These are phyloP conservation scores for Cheilosia impressa DNA, from an alignment of 2,888 invertebrate species.

Conservation along the genomic window DNA sequence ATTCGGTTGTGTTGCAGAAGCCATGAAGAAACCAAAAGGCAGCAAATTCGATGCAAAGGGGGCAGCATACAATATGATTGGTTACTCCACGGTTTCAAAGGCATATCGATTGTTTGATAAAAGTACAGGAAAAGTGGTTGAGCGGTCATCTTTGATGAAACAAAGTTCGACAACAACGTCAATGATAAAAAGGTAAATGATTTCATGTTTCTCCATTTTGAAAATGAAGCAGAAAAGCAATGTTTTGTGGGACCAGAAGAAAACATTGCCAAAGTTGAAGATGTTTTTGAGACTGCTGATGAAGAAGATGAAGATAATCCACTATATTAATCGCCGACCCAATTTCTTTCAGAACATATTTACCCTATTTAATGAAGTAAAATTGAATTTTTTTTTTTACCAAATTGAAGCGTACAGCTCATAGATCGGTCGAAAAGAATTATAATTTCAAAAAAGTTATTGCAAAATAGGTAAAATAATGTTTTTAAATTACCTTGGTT, in stretches of 20 bases:
- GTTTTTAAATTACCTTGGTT: no score
- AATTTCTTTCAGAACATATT: no score
- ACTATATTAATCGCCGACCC: no score
- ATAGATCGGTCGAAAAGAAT: no score
- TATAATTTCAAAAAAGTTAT: no score
- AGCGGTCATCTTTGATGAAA: constrained; percentile 48
- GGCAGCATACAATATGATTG: constrained; percentile 51
- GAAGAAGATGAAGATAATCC: constrained; percentile 10
- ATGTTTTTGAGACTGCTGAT: constrained; percentile 14
- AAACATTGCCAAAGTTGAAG: constrained; percentile 15
- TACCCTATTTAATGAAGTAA: no score
- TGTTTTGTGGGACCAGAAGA: neutral
- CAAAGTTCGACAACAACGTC: constrained; percentile 7
- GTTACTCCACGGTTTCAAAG: constrained; percentile 52
- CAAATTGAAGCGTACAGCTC: no score
- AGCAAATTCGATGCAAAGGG: constrained; percentile 65
- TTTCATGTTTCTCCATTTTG: neutral
- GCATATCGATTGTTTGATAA: constrained; percentile 42
- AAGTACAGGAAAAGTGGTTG: constrained; percentile 32
- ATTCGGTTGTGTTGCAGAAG: constrained; percentile 64
- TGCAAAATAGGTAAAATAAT: no score
- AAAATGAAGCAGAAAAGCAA: neutral
- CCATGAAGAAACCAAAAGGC: constrained; percentile 50
- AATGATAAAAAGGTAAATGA: neutral
- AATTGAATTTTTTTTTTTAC: no score